Base-by-base conservation (phyloP, 2,888 invertebrate species). In the Tenthredo amoena region DNA sequence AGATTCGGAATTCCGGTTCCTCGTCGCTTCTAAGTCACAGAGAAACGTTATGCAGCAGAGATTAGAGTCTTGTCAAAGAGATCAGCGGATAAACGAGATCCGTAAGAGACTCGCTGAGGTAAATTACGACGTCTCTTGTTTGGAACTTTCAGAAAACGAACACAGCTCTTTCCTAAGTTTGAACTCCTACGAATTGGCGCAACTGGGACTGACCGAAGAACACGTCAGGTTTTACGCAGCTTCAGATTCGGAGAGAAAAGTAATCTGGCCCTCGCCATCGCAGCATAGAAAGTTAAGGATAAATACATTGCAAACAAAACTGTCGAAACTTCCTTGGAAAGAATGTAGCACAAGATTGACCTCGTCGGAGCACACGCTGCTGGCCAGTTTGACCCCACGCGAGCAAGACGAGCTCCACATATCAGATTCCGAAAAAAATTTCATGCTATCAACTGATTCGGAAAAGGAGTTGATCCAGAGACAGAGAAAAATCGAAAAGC, bases 81-180 rank as follows among this genome's bases (percentile, higher is more conserved):
- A 71, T 37, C 43, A 47, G 37, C 47, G 83, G 9, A 26, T 83
- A 10, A 34, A 47, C 47, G 71, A 68, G 31, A 83, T 83, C 47
- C 43, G 31, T 21, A 47, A 34, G 34, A 68, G 18, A 37, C 31
- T 83, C 26, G 37, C 31, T 0, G 47, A 50, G 31, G 83, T 83
- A 1, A 71, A 83, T 31, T 47, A 47, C 83, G 83, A 83, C 83
- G 68, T 83, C 3, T 68, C 68, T 9, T 62, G 47, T 26, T 31
- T 83, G 47, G 34, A 83, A 12, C 34, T 83, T n/a, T 83, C 83
- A 15, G 47, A 71, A 26, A 68, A 26, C 18, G 83, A 83, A 43
- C 65, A 68, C 65, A 83, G 83, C 68, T 83, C n/a, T 18, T 83
- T 83, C 34, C 71, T 83, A 7, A 83, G 71, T 58, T 71, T 83